Evolutionary conservation across 1,140 invertebrate genomes (phyloP), one percentile per base, ranked within the genome.

Genomic region (Triops cancriformis): DNA sequence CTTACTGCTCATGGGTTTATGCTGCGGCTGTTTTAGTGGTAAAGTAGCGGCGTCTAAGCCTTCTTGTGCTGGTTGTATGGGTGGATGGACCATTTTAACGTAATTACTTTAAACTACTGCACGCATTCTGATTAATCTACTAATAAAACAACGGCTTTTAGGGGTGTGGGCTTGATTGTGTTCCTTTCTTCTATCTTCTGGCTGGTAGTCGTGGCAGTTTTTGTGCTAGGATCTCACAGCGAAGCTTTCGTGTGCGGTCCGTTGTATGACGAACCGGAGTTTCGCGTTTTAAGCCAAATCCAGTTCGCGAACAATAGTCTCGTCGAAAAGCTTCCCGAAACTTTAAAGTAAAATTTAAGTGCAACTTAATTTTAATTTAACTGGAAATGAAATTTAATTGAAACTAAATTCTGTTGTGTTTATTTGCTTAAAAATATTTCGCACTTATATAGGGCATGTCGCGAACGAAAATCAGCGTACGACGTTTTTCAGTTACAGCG

Each of bases 401-500:
- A n/a, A n/a, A n/a, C n/a, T n/a, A n/a, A 76, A 76, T 41, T 12
- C 12, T 27, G 9, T 45, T 45, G 0, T 1, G 1, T 0, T 2
- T 11, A 45, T 45, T 45, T 45, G 3, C 0, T 5, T 1, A 18
- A 2, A 45, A n/a, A n/a, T 23, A 6, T 64, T 64, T 64, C 18
- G 9, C 0, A 23, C 6, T 18, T 12, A n/a, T 72, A 37, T 81
- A 92, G 91, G 81, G 89, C 89, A 80, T 93, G 91, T 82, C 86
- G 89, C 83, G 84, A 88, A 80, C 90, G 92, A 82, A 86, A 89
- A 80, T 86, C 91, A 78, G 88, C 88, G 42, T 93, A 92, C 85
- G 84, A 87, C 73, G 89, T 90, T n/a, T 91, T 92, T 82, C 87
- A 90, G 82, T 84, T 93, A 78, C 87, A 90, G 80, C 88, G 86